A percentile compares a stretch with the other conserved stretches of the same genome.
phyloP scores from a whole-genome alignment of 2,113 vertebrate genomes.

The Pachyramphus minor region DNA sequence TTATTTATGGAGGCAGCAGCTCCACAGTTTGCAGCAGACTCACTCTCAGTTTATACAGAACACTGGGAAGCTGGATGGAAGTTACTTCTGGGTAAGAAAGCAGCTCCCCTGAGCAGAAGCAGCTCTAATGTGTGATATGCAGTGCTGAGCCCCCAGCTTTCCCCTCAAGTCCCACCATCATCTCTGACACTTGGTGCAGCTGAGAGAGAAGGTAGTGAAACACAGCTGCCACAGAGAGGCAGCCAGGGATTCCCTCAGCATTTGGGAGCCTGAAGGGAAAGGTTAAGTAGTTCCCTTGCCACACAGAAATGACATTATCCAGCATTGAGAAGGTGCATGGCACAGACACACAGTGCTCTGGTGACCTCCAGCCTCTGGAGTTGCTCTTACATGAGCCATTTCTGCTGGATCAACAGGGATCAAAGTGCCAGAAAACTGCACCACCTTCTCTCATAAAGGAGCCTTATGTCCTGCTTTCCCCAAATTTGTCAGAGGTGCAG shows the following conservation, averaged over 20 bases:
- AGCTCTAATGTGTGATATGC: rapidly evolving
- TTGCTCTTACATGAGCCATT: neutral
- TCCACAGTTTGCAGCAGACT: neutral
- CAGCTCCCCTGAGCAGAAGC: neutral
- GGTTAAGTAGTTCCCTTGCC: neutral
- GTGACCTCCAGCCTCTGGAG: neutral
- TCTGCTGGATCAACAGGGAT: neutral
- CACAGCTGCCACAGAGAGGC: neutral
- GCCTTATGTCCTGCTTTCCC: neutral
- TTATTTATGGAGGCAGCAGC: neutral
- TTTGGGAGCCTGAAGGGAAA: neutral
- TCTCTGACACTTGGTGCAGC: neutral
- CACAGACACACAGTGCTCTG: neutral
- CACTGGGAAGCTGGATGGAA: neutral
- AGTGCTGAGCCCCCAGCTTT: neutral
- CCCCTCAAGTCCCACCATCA: neutral
- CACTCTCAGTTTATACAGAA: neutral
- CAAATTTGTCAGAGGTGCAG: neutral
- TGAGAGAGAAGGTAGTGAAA: neutral
- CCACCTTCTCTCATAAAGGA: neutral
- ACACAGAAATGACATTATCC: neutral
- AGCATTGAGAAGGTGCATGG: neutral
- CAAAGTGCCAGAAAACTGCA: neutral
- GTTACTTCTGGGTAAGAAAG: neutral
- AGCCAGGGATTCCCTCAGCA: neutral